These are phyloP conservation scores for Ibycter americanus DNA, from an alignment of 2,797 vertebrate genomes.

Conservation along the genomic window DNA sequence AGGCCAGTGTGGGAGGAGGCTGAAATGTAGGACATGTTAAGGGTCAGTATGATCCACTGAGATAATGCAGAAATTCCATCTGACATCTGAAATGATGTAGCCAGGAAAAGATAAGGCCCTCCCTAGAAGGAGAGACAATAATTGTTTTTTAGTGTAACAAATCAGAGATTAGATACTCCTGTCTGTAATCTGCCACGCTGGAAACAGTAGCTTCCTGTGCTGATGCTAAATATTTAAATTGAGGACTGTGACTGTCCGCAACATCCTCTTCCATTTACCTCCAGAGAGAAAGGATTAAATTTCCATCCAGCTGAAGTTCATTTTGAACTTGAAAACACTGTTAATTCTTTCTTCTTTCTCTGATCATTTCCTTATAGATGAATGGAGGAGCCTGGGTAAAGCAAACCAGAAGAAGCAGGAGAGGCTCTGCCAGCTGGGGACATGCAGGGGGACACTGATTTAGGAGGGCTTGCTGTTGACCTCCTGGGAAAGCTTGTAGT, in stretches of 20 bases:
- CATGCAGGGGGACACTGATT: background rate
- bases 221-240: slow-evolving; percentile 53
- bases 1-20: background rate
- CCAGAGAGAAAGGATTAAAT: slow-evolving; percentile 27
- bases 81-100: slow-evolving; percentile 66
- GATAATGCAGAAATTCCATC: slow-evolving; percentile 63
- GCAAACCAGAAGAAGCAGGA: background rate
- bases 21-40: background rate
- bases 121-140: slow-evolving; percentile 67
- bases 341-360: background rate
- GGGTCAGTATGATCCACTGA: slow-evolving; percentile 52
- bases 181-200: slow-evolving; percentile 28
- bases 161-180: slow-evolving; percentile 61
- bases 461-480: background rate
- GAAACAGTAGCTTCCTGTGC: slow-evolving; percentile 64
- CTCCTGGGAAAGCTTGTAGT: background rate
- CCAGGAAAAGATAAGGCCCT: slow-evolving; percentile 61
- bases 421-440: background rate
- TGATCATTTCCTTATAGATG: background rate
- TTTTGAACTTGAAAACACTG: slow-evolving; percentile 25
- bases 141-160: slow-evolving; percentile 73
- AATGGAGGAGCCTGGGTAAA: background rate
- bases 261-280: background rate
- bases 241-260: background rate
- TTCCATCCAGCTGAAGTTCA: slow-evolving; percentile 47